phyloP scores from a whole-genome alignment of 2,113 vertebrate genomes.

The Pluvialis apricaria region DNA sequence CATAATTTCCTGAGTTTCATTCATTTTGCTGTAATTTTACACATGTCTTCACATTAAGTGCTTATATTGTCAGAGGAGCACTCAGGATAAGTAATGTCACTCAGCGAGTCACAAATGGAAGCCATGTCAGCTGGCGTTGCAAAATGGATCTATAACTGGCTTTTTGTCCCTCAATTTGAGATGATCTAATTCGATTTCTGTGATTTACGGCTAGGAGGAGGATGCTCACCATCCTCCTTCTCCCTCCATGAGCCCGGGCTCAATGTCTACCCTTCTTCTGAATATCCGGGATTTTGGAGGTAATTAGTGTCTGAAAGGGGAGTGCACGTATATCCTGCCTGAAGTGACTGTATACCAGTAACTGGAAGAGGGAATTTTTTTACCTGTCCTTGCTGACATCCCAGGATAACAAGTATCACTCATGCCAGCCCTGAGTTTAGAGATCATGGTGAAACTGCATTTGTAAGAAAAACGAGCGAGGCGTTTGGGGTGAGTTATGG shows the following conservation, averaged over 20 bases:
- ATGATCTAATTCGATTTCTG: constrained; percentile 76
- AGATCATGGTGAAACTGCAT: constrained; percentile 26
- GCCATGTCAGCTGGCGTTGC: constrained; percentile 50
- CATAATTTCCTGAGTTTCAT: constrained; percentile 25
- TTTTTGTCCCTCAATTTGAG: constrained; percentile 75
- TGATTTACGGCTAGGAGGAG: constrained; percentile 67
- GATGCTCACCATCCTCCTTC: background rate
- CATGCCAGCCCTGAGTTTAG: background rate
- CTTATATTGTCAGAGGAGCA: constrained; percentile 63
- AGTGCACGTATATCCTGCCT: background rate
- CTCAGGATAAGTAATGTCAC: constrained; percentile 72
- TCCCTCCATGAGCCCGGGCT: background rate
- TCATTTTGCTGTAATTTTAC: constrained; percentile 36
- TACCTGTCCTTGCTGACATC: background rate
- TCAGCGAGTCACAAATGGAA: constrained; percentile 72
- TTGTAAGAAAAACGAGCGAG: constrained; percentile 29
- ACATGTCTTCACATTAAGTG: constrained; percentile 64
- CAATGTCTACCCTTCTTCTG: background rate
- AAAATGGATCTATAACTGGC: constrained; percentile 75
- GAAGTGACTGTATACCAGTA: background rate
- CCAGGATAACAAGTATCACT: background rate
- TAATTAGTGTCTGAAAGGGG: constrained; percentile 6
- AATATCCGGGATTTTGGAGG: background rate
- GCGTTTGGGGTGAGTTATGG: background rate
- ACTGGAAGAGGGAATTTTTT: background rate